A percentile compares a stretch with the other conserved stretches of the same genome.
Evolutionary conservation across 2,888 invertebrate genomes (phyloP).

Genomic region (Morpho deidamia): DNA sequence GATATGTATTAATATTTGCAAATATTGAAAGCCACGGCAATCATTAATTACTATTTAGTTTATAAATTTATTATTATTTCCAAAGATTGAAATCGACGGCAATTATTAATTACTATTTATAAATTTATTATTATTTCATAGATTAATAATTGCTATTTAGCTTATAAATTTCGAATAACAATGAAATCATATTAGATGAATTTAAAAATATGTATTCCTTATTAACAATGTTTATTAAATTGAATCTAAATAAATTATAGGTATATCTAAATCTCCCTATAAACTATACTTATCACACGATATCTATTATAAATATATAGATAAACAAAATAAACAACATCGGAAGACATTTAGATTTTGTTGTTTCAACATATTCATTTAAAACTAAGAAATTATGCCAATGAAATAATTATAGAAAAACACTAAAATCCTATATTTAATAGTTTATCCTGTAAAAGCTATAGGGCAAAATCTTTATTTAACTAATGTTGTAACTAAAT

Average conservation of each 20-base stretch:
- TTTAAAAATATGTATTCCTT: too few species aligned
- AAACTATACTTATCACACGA: slow-evolving; percentile 12
- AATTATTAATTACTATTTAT: too few species aligned
- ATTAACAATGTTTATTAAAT: too few species aligned
- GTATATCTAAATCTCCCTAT: not conserved
- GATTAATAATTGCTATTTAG: too few species aligned
- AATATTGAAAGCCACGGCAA: too few species aligned
- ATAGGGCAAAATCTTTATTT: slow-evolving; percentile 14
- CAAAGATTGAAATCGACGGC: too few species aligned
- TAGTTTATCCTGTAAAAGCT: slow-evolving; percentile 24
- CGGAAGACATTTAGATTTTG: slow-evolving; percentile 34
- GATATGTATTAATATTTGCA: not conserved
- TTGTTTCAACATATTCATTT: slow-evolving; percentile 20
- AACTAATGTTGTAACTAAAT: slow-evolving; percentile 19
- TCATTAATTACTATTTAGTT: too few species aligned
- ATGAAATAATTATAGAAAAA: slow-evolving; percentile 7
- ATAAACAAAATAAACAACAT: not conserved
- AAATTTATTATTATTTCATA: too few species aligned
- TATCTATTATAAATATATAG: not conserved
- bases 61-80: too few species aligned
- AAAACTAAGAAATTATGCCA: slow-evolving; percentile 13
- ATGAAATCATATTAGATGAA: too few species aligned
- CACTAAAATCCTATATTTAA: slow-evolving; percentile 1
- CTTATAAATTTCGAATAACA: too few species aligned
- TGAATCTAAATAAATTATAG: too few species aligned